Conservation (phyloP, 2,797 vertebrate species). For the Sphenopsis melanotis region DNA sequence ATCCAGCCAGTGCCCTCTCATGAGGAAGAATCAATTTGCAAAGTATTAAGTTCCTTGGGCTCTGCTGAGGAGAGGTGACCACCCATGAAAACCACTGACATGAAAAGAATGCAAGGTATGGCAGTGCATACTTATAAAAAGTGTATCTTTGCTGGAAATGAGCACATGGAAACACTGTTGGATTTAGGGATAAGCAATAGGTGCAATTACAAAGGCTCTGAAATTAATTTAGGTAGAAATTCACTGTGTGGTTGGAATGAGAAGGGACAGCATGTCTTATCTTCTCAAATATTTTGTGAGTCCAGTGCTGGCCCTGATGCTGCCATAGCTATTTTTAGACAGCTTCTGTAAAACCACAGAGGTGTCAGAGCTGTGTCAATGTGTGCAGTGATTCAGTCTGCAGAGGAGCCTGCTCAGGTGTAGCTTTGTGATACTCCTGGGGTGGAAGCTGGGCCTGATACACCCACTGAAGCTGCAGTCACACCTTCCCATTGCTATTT, state of each 20-base stretch:
- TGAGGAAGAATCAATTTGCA: slow-evolving; percentile 47
- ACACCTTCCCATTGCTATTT: background rate
- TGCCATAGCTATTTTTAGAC: background rate
- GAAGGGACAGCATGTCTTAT: background rate
- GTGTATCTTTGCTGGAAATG: background rate
- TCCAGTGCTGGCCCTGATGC: background rate
- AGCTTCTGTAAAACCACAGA: background rate
- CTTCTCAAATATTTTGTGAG: background rate
- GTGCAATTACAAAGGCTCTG: background rate
- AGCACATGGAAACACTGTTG: background rate
- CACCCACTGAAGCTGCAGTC: background rate
- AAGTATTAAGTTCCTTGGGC: background rate
- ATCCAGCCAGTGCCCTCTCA: background rate
- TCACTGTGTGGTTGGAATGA: background rate
- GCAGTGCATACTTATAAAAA: background rate
- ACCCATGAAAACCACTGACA: slow-evolving; percentile 10
- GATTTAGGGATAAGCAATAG: background rate
- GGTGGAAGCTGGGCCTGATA: background rate
- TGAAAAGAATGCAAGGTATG: background rate
- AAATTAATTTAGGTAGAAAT: background rate
- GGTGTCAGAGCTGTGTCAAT: background rate
- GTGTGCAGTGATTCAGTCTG: background rate
- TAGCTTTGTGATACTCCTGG: background rate
- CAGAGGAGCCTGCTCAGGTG: background rate
- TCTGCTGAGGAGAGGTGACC: slow-evolving; percentile 7